Percentiles rank a stretch among this genome's conserved stretches.
Evolutionary conservation across 2,888 invertebrate genomes (phyloP).

Genomic region (Venustoraphidia nigricollis): DNA sequence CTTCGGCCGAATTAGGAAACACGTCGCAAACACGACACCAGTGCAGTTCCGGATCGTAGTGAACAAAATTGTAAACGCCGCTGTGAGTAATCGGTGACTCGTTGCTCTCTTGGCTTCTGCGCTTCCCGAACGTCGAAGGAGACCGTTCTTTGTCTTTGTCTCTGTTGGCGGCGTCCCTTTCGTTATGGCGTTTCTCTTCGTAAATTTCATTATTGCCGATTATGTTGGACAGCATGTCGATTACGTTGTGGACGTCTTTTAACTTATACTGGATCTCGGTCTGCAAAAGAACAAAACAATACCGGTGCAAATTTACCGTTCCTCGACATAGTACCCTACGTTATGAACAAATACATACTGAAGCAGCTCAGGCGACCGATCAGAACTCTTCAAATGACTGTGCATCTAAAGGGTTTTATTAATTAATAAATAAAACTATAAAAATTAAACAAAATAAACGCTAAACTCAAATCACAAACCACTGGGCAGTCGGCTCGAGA

Average conservation of each 20-base stretch:
- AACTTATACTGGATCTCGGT: slow-evolving; percentile 63
- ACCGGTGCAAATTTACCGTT: not conserved
- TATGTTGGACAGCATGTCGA: slow-evolving; percentile 74
- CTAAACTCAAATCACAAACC: too few species aligned
- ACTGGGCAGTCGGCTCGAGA: too few species aligned
- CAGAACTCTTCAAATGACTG: too few species aligned
- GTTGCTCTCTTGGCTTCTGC: slow-evolving; percentile 18
- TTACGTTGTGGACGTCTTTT: slow-evolving; percentile 73
- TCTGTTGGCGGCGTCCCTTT: slow-evolving; percentile 18
- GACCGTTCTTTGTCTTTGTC: slow-evolving; percentile 5
- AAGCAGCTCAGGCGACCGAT: slow-evolving; percentile 2
- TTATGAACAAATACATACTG: slow-evolving; percentile 8
- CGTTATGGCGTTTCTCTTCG: slow-evolving; percentile 19
- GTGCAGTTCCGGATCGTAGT: slow-evolving; percentile 80
- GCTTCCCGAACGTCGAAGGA: slow-evolving; percentile 20
- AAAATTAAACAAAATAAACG: too few species aligned
- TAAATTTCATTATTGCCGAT: slow-evolving; percentile 54
- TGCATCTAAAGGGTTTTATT: too few species aligned
- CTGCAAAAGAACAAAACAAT: slow-evolving; percentile 28
- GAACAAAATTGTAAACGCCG: slow-evolving; percentile 52
- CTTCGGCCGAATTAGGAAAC: slow-evolving; percentile 75
- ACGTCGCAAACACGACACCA: slow-evolving; percentile 80
- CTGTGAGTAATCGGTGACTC: slow-evolving; percentile 11
- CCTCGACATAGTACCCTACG: not conserved
- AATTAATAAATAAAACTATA: too few species aligned